Evolutionary conservation across 53 echinoderm and acorn worm species (phyloP).

Genomic region (Mesocentrotus franciscanus): DNA sequence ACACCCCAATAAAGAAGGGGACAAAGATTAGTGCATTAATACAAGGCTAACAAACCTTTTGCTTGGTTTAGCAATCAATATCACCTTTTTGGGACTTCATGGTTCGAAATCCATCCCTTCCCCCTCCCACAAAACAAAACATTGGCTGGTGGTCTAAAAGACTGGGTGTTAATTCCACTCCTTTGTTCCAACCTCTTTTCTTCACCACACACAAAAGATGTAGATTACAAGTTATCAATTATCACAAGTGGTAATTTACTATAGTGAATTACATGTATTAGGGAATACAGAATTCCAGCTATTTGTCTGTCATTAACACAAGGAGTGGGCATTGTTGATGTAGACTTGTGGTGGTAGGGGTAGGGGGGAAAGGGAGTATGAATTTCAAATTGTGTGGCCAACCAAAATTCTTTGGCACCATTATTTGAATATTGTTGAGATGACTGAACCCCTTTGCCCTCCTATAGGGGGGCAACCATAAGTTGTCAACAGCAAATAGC

Average conservation of each 20-base stretch:
- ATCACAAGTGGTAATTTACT: background rate
- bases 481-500: background rate
- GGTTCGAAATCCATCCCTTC: background rate
- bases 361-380: background rate
- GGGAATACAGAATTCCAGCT: slow-evolving; percentile 14
- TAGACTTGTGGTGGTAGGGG: background rate
- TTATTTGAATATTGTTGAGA: background rate
- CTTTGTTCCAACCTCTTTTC: background rate
- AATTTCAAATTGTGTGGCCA: slow-evolving; percentile 39
- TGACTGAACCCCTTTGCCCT: background rate
- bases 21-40: background rate
- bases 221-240: slow-evolving; percentile 37
- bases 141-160: slow-evolving; percentile 18
- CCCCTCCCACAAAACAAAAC: slow-evolving; percentile 21
- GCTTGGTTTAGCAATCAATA: background rate
- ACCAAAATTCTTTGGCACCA: background rate
- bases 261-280: slow-evolving; percentile 13
- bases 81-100: background rate
- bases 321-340: background rate
- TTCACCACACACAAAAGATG: background rate
- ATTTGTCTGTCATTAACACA: slow-evolving; percentile 20
- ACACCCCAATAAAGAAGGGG: too few relatives aligned
- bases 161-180: background rate
- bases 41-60: background rate
- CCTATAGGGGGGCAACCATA: background rate